Conservation (phyloP, 2,113 vertebrate species). For the Tupaia tana region DNA sequence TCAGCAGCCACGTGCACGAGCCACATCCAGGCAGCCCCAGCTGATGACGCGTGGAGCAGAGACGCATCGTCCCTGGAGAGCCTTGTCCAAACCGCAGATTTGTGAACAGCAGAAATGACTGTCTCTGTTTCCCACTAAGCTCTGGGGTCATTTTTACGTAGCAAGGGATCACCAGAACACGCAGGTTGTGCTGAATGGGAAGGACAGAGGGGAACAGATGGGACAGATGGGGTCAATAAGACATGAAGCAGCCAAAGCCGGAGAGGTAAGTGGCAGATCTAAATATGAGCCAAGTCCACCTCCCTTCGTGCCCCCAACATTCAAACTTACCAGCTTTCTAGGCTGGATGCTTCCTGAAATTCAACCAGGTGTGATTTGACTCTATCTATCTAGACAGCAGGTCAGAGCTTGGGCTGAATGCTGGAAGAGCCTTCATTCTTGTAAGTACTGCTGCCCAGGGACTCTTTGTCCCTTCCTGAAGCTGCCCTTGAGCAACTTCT, state of each 20-base stretch:
- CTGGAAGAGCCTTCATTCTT: background rate
- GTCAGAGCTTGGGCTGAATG: background rate
- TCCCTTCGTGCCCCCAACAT: background rate
- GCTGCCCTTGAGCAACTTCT: background rate
- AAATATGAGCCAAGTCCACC: background rate
- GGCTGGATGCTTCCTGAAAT: background rate
- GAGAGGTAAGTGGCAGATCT: background rate
- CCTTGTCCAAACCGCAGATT: background rate
- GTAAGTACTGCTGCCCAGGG: background rate
- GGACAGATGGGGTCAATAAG: background rate
- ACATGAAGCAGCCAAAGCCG: background rate
- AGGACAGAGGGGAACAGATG: background rate
- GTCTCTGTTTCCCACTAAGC: background rate
- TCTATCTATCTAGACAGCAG: background rate
- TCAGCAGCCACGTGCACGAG: rapidly evolving
- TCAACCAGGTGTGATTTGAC: background rate
- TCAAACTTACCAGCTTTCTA: background rate
- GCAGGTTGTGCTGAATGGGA: background rate
- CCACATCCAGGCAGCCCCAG: background rate
- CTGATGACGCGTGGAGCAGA: background rate
- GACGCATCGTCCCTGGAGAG: background rate
- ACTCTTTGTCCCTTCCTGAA: background rate
- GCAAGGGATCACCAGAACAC: background rate
- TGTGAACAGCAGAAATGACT: background rate
- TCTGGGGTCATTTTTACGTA: background rate